Evolutionary conservation across 2,888 invertebrate genomes (phyloP).

Genomic region (Pasiphila rectangulata): DNA sequence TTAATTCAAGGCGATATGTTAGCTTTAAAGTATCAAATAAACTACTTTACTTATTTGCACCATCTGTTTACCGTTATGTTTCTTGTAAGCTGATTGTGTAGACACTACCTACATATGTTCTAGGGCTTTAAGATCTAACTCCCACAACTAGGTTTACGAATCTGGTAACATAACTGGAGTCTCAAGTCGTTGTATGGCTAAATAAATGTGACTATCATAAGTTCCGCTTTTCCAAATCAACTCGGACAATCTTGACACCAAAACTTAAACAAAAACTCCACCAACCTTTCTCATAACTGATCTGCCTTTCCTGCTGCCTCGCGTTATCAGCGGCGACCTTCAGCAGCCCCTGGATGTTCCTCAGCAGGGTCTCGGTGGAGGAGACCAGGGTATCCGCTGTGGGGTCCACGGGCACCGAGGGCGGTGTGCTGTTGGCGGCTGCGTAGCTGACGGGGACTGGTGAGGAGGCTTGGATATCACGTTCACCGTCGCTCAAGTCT

Average conservation of each 20-base stretch:
- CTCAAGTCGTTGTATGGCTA: no score
- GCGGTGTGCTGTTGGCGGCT: slow-evolving; percentile 82
- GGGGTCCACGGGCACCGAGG: slow-evolving; percentile 69
- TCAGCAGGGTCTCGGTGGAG: slow-evolving; percentile 95
- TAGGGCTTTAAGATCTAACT: no score
- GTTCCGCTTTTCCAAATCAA: no score
- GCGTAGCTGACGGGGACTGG: slow-evolving; percentile 90
- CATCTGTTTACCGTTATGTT: no score
- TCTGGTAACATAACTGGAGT: no score
- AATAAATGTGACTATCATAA: no score
- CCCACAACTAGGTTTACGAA: no score
- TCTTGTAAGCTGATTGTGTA: no score
- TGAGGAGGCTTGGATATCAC: slow-evolving; percentile 83
- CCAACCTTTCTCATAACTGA: slow-evolving; percentile 97
- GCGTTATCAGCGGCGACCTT: slow-evolving; percentile 99
- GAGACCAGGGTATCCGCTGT: slow-evolving; percentile 82
- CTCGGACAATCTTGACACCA: neutral
- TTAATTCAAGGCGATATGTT: no score
- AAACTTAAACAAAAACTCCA: slow-evolving; percentile 41
- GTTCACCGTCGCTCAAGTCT: slow-evolving; percentile 89
- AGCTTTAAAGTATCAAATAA: no score
- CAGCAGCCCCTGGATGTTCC: slow-evolving; percentile 97
- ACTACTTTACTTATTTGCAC: no score
- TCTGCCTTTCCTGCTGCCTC: slow-evolving; percentile 96
- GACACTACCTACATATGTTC: no score